Evolutionary conservation across 2,797 vertebrate species (phyloP).

Genomic region (Florisuga fusca): DNA sequence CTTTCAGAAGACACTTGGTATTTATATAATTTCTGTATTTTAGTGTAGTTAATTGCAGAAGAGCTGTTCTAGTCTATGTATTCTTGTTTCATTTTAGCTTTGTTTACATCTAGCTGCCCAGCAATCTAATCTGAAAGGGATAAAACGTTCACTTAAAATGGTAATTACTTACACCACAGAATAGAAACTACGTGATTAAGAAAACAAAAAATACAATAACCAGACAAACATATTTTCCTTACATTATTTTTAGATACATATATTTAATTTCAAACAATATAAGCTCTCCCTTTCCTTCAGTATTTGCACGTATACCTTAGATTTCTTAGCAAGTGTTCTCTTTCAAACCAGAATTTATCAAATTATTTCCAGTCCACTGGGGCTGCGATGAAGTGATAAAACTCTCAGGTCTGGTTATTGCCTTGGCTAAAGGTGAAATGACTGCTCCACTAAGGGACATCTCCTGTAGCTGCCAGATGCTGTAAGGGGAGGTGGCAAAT

Average conservation of each 20-base stretch:
- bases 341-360: neutral
- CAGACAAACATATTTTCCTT: neutral
- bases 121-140: neutral
- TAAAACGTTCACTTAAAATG: neutral
- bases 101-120: neutral
- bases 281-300: neutral
- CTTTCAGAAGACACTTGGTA: neutral
- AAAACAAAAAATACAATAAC: neutral
- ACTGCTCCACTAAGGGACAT: neutral
- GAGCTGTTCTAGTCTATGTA: neutral
- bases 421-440: neutral
- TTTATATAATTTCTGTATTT: neutral
- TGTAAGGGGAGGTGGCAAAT: neutral
- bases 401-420: neutral
- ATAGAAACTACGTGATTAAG: neutral
- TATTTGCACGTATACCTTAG: neutral
- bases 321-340: neutral
- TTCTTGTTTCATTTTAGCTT: neutral
- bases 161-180: neutral
- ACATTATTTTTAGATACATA: neutral
- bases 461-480: neutral
- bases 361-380: neutral
- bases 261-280: neutral
- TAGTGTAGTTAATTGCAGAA: neutral
- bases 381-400: neutral